Evolutionary conservation across 2,113 vertebrate species (phyloP).

Genomic region (Accipiter cooperii): DNA sequence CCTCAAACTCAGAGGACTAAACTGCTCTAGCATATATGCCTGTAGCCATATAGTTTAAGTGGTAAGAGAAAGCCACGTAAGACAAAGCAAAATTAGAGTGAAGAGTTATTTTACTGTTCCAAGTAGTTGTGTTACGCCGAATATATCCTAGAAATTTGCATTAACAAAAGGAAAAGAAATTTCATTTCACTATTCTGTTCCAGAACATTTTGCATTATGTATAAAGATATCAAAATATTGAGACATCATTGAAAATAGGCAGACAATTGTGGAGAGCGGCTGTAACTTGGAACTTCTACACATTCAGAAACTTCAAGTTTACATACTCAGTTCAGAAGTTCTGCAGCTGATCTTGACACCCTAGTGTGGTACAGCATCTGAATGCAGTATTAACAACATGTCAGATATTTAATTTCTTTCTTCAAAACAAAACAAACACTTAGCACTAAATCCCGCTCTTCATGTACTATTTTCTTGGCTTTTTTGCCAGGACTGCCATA

Average conservation of each 20-base stretch:
- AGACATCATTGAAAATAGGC: constrained; percentile 21
- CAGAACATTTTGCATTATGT: constrained; percentile 2
- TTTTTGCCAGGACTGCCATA: fast-evolving
- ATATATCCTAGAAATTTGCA: background rate
- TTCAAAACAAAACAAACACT: background rate
- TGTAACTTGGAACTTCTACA: background rate
- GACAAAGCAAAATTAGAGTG: background rate
- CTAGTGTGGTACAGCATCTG: fast-evolving
- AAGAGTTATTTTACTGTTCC: background rate
- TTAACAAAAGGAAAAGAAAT: constrained; percentile 17
- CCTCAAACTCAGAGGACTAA: background rate
- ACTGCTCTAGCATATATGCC: background rate
- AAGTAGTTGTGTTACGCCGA: background rate
- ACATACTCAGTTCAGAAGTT: background rate
- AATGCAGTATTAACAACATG: background rate
- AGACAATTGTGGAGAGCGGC: background rate
- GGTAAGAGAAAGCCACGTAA: background rate
- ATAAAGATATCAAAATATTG: constrained; percentile 47
- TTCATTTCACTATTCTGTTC: background rate
- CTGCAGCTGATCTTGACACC: background rate
- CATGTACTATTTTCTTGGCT: fast-evolving
- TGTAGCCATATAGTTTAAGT: background rate
- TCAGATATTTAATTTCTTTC: background rate
- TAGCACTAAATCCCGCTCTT: background rate
- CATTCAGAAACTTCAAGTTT: background rate